Evolutionary conservation across 2,888 invertebrate genomes (phyloP), one percentile per base, ranked within the genome.

Genomic region (Steinernema carpocapsae): DNA sequence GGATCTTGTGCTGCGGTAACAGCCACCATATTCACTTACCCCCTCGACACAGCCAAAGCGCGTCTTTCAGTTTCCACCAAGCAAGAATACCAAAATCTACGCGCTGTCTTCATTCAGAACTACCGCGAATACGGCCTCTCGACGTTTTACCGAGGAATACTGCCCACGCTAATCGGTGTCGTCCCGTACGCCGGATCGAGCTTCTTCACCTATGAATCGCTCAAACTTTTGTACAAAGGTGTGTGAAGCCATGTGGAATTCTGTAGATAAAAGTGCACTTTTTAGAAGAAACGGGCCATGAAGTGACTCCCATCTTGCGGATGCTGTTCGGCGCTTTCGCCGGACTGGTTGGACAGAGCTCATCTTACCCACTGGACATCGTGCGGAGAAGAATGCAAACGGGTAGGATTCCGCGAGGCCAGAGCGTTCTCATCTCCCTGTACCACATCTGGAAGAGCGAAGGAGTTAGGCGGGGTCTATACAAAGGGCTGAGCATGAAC

Each of bases 401-500:
- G 0, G 85, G 85, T 32, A 72, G 81, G 72, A 78, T 84, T 12
- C 84, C 83, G 17, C 70, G 56, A 19, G 56, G 64, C 10, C 76
- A 77, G 51, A 71, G 76, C 48, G 72, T 81, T 7, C 48, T 85
- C 48, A 75, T 78, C 12, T 88, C 88, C 0, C 93, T 97, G 88
- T 97, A 93, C 91, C 97, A 97, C 89, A 83, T 84, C 51, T 79
- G 78, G 59, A 75, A 76, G 72, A 76, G 83, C 52, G 97, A 99
- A 89, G 97, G 99, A 42, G 88, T 94, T 32, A 91, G 91, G 88
- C 91, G 92, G 72, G 97, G 97, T 0, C 93, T 97, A 88, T 99
- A 94, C 91, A 99, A 99, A 89, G 99, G 99, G 0, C 91, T 99
- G n/a, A 94, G 94, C 84, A 95, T 99, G 95, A 99, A 99, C 89